A percentile compares a stretch with the other conserved stretches of the same genome.
Evolutionary conservation across 2,797 vertebrate genomes (phyloP).

Genomic region (Chromobotia macracanthus): DNA sequence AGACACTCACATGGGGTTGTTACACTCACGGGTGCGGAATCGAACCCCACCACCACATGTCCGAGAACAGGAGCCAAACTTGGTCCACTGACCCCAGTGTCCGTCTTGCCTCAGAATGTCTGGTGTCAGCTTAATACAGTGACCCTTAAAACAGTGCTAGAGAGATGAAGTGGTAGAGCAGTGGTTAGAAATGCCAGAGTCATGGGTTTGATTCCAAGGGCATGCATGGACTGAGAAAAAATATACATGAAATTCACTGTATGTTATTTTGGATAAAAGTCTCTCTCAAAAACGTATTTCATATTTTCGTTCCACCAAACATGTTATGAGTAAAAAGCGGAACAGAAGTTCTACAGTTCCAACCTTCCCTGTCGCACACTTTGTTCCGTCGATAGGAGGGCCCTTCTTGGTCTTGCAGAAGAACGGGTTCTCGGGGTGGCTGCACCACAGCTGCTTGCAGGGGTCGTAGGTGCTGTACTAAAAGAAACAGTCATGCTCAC

Average conservation of each 20-base stretch:
- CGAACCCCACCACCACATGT: constrained; percentile 89
- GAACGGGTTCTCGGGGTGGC: constrained; percentile 92
- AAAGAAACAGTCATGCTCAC: constrained; percentile 66
- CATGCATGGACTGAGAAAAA: neutral
- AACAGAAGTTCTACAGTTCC: constrained; percentile 42
- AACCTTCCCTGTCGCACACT: constrained; percentile 91
- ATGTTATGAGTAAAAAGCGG: neutral
- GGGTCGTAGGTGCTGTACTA: constrained; percentile 92
- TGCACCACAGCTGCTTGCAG: constrained; percentile 97
- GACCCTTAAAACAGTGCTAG: constrained; percentile 92
- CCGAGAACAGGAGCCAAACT: constrained; percentile 89
- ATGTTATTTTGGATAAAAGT: too few relatives aligned
- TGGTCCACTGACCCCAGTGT: constrained; percentile 90
- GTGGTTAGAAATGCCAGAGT: neutral
- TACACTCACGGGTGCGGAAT: constrained; percentile 88
- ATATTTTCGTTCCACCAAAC: neutral
- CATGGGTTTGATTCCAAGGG: too few relatives aligned
- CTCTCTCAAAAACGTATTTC: too few relatives aligned
- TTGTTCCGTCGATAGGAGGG: constrained; percentile 92
- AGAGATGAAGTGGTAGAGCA: neutral
- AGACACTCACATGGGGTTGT: constrained; percentile 89
- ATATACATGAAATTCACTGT: too few relatives aligned
- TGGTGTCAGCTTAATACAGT: constrained; percentile 91
- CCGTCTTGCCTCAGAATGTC: constrained; percentile 93
- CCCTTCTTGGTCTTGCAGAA: constrained; percentile 98